A percentile compares a stretch with the other conserved stretches of the same genome.
These are phyloP conservation scores for Phylloscopus trochiloides DNA, from an alignment of 2,113 vertebrate species.

Conservation along the genomic window DNA sequence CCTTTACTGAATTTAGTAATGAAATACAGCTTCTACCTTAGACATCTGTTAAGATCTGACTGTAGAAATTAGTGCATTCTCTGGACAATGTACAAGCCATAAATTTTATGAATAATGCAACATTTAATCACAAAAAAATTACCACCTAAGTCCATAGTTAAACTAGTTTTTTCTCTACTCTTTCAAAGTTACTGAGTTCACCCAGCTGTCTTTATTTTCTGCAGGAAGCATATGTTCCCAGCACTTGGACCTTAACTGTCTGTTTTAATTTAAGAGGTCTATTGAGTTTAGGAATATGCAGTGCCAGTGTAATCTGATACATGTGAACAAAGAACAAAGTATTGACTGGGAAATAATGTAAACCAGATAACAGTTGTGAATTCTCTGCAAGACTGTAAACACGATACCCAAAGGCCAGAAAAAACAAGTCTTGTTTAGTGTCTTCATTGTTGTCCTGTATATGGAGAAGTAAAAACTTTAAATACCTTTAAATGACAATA, in stretches of 20 bases:
- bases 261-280: not conserved
- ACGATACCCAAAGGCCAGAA: not conserved
- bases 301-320: not conserved
- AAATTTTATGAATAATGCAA: not conserved
- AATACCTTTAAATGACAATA: not conserved
- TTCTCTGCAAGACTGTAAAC: not conserved
- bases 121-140: not conserved
- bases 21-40: not conserved
- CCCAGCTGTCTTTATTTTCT: not conserved
- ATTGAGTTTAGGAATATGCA: not conserved
- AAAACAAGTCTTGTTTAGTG: not conserved
- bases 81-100: not conserved
- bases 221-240: not conserved
- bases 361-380: not conserved
- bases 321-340: not conserved
- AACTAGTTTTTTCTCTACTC: not conserved
- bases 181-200: not conserved
- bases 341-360: not conserved
- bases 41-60: not conserved
- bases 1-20: not conserved
- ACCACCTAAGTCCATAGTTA: not conserved
- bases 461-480: not conserved
- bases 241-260: not conserved
- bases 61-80: not conserved
- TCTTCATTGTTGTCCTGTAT: rapidly evolving